These are phyloP conservation scores for Coleophora deauratella DNA, from an alignment of 2,888 invertebrate genomes.

Conservation along the genomic window DNA sequence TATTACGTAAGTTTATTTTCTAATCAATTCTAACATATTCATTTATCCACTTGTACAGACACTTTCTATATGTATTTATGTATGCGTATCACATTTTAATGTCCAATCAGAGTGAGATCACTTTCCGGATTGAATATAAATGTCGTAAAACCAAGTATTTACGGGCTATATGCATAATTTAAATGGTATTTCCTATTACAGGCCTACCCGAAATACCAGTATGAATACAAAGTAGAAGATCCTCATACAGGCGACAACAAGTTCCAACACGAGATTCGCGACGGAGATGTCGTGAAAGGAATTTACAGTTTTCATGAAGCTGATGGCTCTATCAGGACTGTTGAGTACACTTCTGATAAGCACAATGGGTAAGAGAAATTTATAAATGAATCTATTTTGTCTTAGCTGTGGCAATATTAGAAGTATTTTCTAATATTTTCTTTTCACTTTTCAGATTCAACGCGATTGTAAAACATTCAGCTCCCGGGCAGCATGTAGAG, in stretches of 20 bases:
- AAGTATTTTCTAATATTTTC: too few species aligned
- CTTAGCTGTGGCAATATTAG: too few species aligned
- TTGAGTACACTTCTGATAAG: constrained; percentile 75
- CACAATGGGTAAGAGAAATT: constrained; percentile 62
- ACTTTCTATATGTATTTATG: constrained; percentile 47
- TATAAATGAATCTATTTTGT: too few species aligned
- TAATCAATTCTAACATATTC: constrained; percentile 16
- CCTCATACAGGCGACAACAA: constrained; percentile 77
- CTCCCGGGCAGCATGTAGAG: constrained; percentile 55
- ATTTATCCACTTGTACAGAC: constrained; percentile 31
- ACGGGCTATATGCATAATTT: neutral
- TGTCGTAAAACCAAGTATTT: constrained; percentile 13
- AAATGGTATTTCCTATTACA: constrained; percentile 24
- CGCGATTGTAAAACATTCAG: constrained; percentile 73
- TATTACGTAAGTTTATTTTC: constrained; percentile 55
- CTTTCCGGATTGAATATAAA: constrained; percentile 24
- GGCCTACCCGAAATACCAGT: constrained; percentile 75
- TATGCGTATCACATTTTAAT: constrained; percentile 37
- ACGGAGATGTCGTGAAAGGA: constrained; percentile 78
- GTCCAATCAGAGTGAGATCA: constrained; percentile 28
- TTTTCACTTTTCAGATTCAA: constrained; percentile 57
- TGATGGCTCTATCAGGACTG: constrained; percentile 75
- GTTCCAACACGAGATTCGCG: constrained; percentile 72
- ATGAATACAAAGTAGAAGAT: constrained; percentile 76
- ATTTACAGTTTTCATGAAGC: constrained; percentile 76